phyloP scores from a whole-genome alignment of 2,113 vertebrate species.

The Chrysemys picta region DNA sequence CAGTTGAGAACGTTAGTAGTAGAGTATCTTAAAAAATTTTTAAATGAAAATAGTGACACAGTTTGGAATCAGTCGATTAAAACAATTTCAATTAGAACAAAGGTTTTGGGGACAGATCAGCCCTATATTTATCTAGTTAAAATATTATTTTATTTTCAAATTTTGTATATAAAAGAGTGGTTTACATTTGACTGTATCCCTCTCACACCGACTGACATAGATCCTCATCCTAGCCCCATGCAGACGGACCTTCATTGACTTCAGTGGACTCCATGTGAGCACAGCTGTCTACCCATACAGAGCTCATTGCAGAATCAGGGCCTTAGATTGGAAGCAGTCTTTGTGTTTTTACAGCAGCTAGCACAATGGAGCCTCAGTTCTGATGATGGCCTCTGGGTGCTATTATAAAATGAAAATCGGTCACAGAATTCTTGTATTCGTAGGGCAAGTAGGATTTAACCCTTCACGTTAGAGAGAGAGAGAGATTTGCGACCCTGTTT shows the following conservation, averaged over 20 bases:
- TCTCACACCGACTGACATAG: not conserved
- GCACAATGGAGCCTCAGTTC: not conserved
- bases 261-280: accelerated
- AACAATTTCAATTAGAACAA: accelerated
- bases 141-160: not conserved
- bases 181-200: accelerated
- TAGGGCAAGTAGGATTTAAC: not conserved
- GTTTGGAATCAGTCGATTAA: not conserved
- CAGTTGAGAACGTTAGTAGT: not conserved
- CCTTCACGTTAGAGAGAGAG: not conserved
- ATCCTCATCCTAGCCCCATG: accelerated
- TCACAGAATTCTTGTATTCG: accelerated
- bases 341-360: not conserved
- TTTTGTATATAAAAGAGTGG: not conserved
- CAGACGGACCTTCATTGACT: not conserved
- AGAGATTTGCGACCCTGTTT: not conserved
- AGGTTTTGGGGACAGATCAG: not conserved
- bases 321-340: not conserved
- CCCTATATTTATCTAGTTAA: accelerated
- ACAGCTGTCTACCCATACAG: not conserved
- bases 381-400: not conserved
- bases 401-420: accelerated
- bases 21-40: not conserved
- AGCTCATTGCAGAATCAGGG: not conserved
- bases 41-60: accelerated